Conservation (phyloP, 2,113 vertebrate species). For the Corythornis vintsioides region DNA sequence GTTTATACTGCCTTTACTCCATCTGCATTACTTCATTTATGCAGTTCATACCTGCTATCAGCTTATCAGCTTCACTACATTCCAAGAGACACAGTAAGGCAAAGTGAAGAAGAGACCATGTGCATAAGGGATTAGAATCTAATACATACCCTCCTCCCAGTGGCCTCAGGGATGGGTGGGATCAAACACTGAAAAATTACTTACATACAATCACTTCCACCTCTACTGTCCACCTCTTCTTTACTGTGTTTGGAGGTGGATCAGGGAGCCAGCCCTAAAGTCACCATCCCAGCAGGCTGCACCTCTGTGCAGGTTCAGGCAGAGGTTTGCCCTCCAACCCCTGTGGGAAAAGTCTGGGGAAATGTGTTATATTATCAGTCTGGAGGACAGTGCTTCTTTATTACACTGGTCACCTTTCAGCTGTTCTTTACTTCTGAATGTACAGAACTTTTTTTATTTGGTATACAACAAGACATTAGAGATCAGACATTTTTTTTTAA, state of each 20-base stretch:
- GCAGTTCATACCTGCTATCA: background rate
- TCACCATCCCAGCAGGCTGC: background rate
- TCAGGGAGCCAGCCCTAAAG: conserved; percentile 24
- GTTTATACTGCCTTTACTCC: background rate
- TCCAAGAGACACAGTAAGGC: background rate
- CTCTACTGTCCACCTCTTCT: background rate
- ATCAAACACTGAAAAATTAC: background rate
- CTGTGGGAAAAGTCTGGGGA: conserved; percentile 30
- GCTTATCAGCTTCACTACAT: background rate
- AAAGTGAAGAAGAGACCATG: background rate
- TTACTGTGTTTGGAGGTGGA: background rate
- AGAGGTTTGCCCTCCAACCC: background rate
- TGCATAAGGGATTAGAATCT: background rate
- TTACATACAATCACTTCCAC: background rate
- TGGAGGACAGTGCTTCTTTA: conserved; percentile 43
- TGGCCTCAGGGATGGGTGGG: background rate
- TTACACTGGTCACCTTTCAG: conserved; percentile 21
- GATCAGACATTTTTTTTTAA: conserved; percentile 10
- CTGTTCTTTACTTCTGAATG: conserved; percentile 50
- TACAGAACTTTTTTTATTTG: conserved; percentile 58
- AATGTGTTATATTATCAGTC: background rate
- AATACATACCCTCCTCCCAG: background rate
- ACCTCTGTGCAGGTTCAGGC: background rate
- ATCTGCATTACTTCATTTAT: background rate
- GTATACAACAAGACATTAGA: conserved; percentile 62